Base-by-base conservation (phyloP, 1,140 invertebrate genomes). In the Philotrypesis tridentata region DNA sequence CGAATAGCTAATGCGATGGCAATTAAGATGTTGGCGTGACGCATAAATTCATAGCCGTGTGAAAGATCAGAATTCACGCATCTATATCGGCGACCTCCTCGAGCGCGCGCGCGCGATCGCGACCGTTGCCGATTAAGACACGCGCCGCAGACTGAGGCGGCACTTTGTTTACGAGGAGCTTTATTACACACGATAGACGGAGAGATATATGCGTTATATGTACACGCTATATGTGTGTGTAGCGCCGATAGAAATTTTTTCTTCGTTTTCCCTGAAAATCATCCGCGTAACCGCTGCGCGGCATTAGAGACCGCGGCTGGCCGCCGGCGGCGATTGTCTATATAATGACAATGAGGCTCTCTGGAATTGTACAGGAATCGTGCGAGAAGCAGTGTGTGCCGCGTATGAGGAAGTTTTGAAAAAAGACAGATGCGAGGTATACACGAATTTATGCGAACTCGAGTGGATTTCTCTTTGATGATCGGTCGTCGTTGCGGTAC, bases 31-130 rank as follows among this genome's bases (percentile, higher is more conserved):
- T 6, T 55, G 17, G n/a, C 21, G n/a, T n/a, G 48, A 55, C 67
- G 31, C 67, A 70, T n/a, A n/a, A n/a, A n/a, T 70, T 70, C 31
- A 37, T 70, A 33, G 21, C 31, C 31, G 67, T 70, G 67, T 70
- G 67, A 70, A 37, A 33, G 67, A 31, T 70, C 27, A 31, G 7
- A 37, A 33, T 37, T 70, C 29, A 27, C 63, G n/a, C 9, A 65
- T 65, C n/a, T n/a, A n/a, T n/a, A n/a, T n/a, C n/a, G n/a, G n/a
- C 48, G 63, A 65, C 63, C 23, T 27, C 63, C 27, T 21, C 63
- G 12, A 23, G 25, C 63, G 23, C 63, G 11, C 14, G n/a, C n/a
- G n/a, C n/a, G n/a, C n/a, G n/a, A n/a, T n/a, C n/a, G n/a, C n/a
- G n/a, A n/a, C n/a, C n/a, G n/a, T n/a, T n/a, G n/a, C n/a, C n/a